These are phyloP conservation scores for Drosophila diplacantha DNA, from an alignment of 2,888 invertebrate genomes.

Conservation along the genomic window DNA sequence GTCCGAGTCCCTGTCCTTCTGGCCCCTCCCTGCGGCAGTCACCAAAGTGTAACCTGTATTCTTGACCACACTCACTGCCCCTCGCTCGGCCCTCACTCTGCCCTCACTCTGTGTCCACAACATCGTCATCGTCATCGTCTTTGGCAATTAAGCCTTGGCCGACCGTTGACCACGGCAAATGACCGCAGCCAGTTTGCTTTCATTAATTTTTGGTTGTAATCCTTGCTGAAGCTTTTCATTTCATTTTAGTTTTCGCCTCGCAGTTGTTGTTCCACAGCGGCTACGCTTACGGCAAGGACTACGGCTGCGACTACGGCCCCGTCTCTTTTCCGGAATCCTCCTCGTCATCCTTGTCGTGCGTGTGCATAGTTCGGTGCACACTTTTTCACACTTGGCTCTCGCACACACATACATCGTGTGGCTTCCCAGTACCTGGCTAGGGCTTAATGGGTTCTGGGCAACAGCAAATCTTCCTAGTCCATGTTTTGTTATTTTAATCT, in stretches of 20 bases:
- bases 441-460: constrained; percentile 6
- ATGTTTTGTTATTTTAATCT: constrained; percentile 1
- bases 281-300: constrained; percentile 5
- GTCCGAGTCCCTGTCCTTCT: constrained; percentile 17
- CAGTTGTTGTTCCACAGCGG: constrained; percentile 31
- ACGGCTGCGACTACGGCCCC: constrained; percentile 1
- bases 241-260: constrained; percentile 61
- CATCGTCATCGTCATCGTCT: constrained; percentile 54
- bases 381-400: constrained; percentile 65
- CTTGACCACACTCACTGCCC: constrained; percentile 37
- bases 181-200: constrained; percentile 75
- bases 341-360: constrained; percentile 50
- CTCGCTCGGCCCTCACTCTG: not conserved
- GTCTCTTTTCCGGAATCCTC: constrained; percentile 14
- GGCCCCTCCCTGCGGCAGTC: constrained; percentile 47
- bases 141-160: constrained; percentile 72
- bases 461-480: not conserved
- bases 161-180: constrained; percentile 72
- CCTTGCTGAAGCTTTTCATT: constrained; percentile 71
- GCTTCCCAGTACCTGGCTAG: constrained; percentile 10
- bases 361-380: constrained; percentile 62
- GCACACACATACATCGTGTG: constrained; percentile 9
- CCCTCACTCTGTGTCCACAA: constrained; percentile 16
- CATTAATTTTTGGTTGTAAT: constrained; percentile 75
- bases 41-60: constrained; percentile 62